A percentile compares a stretch with the other conserved stretches of the same genome.
These are phyloP conservation scores for Girardia tigrina DNA, from an alignment of 2,888 invertebrate species.

Conservation along the genomic window DNA sequence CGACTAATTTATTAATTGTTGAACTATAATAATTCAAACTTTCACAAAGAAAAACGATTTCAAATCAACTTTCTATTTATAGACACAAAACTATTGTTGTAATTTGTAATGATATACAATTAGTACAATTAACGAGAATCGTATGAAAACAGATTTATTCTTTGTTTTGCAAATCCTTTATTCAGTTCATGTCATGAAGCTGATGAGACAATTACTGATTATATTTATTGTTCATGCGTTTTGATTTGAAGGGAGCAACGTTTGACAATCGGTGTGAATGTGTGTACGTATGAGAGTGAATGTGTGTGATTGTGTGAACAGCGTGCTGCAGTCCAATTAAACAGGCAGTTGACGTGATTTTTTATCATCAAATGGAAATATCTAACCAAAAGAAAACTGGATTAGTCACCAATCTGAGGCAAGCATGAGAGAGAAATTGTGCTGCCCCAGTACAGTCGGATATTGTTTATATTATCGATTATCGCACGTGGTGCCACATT, in stretches of 20 bases:
- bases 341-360: constrained; percentile 23
- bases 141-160: not conserved
- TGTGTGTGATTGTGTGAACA: too few relatives aligned
- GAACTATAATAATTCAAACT: too few relatives aligned
- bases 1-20: too few relatives aligned
- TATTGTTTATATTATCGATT: not conserved
- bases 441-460: constrained; percentile 4
- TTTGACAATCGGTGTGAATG: constrained; percentile 13
- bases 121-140: too few relatives aligned
- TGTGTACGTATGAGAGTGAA: too few relatives aligned
- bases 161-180: constrained; percentile 12
- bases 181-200: too few relatives aligned
- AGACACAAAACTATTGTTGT: too few relatives aligned
- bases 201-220: constrained; percentile 10
- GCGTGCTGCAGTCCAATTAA: not conserved
- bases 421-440: not conserved
- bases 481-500: not conserved
- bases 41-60: too few relatives aligned
- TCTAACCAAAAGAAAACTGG: not conserved
- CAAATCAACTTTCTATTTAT: too few relatives aligned
- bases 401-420: constrained; percentile 13
- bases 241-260: not conserved
- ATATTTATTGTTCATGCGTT: constrained; percentile 5
- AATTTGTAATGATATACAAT: too few relatives aligned
- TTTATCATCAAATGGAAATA: not conserved